These are phyloP conservation scores for Larimichthys crocea DNA, from an alignment of 2,113 vertebrate genomes.

Conservation along the genomic window DNA sequence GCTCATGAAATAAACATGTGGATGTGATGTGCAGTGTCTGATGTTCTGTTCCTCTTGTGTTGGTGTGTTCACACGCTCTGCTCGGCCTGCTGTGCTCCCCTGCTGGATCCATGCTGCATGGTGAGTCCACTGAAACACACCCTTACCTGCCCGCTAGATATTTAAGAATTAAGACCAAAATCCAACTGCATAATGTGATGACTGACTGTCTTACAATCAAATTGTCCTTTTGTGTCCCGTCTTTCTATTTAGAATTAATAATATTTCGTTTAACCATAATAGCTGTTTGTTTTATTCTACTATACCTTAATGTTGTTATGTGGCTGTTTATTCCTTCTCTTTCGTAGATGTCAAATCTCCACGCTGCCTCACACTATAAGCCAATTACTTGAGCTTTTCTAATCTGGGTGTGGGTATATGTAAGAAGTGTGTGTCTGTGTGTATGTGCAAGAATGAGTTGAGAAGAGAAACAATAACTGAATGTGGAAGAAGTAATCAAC, in stretches of 20 bases:
- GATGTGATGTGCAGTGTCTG: constrained; percentile 16
- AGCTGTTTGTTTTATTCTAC: not conserved
- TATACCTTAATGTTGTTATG: not conserved
- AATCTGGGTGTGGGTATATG: constrained; percentile 62
- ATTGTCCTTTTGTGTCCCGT: not conserved
- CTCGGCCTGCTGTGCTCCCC: constrained; percentile 15
- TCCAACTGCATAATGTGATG: not conserved
- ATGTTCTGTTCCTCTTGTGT: constrained; percentile 33
- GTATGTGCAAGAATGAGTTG: not conserved
- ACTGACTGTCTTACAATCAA: not conserved
- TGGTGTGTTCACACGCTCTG: constrained; percentile 18
- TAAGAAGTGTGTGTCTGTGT: constrained; percentile 3
- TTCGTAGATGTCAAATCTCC: constrained; percentile 61
- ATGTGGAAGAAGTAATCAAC: not conserved
- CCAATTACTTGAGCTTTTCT: constrained; percentile 75
- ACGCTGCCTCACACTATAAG: constrained; percentile 67
- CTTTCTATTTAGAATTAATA: no score
- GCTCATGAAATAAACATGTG: constrained; percentile 38
- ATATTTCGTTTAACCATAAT: not conserved
- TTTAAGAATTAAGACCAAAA: not conserved
- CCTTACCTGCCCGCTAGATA: not conserved
- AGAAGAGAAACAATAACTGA: not conserved
- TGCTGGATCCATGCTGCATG: constrained; percentile 50
- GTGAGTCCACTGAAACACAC: constrained; percentile 63
- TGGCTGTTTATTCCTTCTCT: constrained; percentile 44